These are phyloP conservation scores for Drosophila anomalata DNA, from an alignment of 2,888 invertebrate genomes.

Conservation along the genomic window DNA sequence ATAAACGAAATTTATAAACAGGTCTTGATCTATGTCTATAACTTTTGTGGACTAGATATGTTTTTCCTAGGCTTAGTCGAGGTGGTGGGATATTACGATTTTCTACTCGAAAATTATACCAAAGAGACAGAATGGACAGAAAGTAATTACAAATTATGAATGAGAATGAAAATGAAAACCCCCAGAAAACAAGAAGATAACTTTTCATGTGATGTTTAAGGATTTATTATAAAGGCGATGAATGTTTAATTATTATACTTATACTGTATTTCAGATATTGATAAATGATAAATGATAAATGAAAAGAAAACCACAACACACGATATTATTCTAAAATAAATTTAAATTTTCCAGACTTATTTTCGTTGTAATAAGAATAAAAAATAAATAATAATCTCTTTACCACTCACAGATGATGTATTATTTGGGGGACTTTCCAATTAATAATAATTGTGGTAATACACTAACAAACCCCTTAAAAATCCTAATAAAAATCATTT, in stretches of 20 bases:
- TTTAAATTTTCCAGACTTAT: constrained; percentile 51
- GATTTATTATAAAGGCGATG: constrained; percentile 54
- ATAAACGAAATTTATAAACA: constrained; percentile 64
- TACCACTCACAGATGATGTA: constrained; percentile 28
- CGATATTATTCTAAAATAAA: constrained; percentile 60
- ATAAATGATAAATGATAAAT: constrained; percentile 36
- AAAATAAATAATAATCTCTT: constrained; percentile 58
- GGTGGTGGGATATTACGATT: constrained; percentile 26
- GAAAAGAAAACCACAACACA: constrained; percentile 46
- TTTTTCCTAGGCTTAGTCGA: constrained; percentile 65
- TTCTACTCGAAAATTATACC: constrained; percentile 39
- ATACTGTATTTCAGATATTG: constrained; percentile 61
- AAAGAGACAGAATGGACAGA: constrained; percentile 22
- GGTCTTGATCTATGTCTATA: constrained; percentile 74
- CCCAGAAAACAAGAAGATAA: constrained; percentile 52
- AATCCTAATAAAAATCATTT: background rate
- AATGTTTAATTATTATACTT: constrained; percentile 60
- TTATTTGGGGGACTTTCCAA: background rate
- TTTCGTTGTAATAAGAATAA: constrained; percentile 54
- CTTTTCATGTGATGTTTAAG: constrained; percentile 81
- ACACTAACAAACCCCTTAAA: background rate
- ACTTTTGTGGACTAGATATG: constrained; percentile 71
- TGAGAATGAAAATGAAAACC: constrained; percentile 16
- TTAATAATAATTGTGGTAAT: background rate
- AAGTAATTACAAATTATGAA: constrained; percentile 41